These are phyloP conservation scores for Hypotaenidia philippensis DNA, from an alignment of 2,797 vertebrate species.

Conservation along the genomic window DNA sequence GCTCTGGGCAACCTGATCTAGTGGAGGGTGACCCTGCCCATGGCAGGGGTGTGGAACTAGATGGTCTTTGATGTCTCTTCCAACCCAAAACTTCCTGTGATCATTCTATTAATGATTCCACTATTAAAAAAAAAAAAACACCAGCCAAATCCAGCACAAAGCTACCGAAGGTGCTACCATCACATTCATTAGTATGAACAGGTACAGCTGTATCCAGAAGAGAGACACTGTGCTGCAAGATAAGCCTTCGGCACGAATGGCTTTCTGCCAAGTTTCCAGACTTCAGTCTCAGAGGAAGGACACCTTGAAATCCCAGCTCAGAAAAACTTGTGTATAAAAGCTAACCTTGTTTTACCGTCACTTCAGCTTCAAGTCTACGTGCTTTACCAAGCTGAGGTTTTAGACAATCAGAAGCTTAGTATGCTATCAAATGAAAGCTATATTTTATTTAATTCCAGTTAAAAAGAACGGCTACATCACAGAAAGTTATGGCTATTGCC, in stretches of 20 bases:
- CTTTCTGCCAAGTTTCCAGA: background rate
- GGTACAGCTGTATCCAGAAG: background rate
- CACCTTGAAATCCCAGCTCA: conserved; percentile 34
- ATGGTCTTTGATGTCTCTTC: no score
- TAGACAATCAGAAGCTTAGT: background rate
- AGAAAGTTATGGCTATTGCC: background rate
- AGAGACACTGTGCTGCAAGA: background rate
- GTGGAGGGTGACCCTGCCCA: no score
- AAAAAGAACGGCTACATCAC: background rate
- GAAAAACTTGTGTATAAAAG: background rate
- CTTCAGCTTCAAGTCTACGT: background rate
- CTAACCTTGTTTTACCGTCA: background rate
- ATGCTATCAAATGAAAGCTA: background rate
- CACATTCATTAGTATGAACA: background rate
- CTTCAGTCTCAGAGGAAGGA: conserved; percentile 10
- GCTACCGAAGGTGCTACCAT: background rate
- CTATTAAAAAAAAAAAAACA: background rate
- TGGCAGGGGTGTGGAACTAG: no score
- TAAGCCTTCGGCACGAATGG: background rate
- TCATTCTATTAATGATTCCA: background rate
- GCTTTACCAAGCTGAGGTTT: background rate
- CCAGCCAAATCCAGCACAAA: background rate
- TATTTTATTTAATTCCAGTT: background rate
- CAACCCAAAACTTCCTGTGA: no score
- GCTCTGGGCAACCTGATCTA: no score